These are phyloP conservation scores for Lophius americanus DNA, from an alignment of 2,797 vertebrate genomes.

Conservation along the genomic window DNA sequence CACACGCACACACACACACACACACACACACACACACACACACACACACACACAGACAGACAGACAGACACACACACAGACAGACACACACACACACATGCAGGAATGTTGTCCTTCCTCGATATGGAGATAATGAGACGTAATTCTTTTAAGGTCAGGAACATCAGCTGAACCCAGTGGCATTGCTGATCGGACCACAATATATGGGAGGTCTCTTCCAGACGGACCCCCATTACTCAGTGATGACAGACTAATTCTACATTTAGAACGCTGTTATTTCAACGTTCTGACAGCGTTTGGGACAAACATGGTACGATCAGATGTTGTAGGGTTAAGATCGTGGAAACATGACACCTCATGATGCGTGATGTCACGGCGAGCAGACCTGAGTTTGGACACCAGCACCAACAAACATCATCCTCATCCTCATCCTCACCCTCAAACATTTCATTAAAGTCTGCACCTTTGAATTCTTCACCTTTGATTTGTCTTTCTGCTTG, in stretches of 20 bases:
- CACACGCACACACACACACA: background rate
- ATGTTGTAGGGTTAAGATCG: too few species aligned
- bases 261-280: constrained; percentile 48
- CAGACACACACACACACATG: too few species aligned
- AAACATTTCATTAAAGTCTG: background rate
- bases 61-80: constrained; percentile 20
- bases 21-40: background rate
- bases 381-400: constrained; percentile 38
- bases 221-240: constrained; percentile 49
- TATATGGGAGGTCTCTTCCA: constrained; percentile 44
- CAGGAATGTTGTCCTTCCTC: constrained; percentile 67
- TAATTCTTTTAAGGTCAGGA: constrained; percentile 81
- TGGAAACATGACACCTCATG: constrained; percentile 34
- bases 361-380: constrained; percentile 49
- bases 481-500: background rate
- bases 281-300: constrained; percentile 24
- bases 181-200: constrained; percentile 58
- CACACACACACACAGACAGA: constrained; percentile 57
- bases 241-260: constrained; percentile 61
- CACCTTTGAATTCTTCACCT: background rate
- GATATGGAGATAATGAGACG: constrained; percentile 82
- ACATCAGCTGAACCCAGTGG: constrained; percentile 68
- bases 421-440: too few species aligned
- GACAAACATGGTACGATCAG: too few species aligned
- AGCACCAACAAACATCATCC: background rate